phyloP scores from a whole-genome alignment of 2,113 vertebrate genomes.

The Melanerpes formicivorus region DNA sequence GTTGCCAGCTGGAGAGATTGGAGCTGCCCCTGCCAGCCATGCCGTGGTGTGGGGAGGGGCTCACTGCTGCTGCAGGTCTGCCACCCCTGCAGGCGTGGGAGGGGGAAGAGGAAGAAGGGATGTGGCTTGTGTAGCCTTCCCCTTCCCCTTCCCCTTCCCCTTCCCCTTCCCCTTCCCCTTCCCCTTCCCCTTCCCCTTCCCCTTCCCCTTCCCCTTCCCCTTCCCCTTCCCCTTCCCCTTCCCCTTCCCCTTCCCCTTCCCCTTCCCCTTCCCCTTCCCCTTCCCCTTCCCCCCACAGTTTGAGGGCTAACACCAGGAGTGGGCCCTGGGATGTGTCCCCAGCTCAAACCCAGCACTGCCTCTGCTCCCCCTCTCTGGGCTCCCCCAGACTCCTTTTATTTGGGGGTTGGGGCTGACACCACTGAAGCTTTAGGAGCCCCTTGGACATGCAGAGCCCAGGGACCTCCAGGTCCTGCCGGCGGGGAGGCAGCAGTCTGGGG shows the following conservation, averaged over 20 bases:
- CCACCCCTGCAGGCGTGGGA: not conserved
- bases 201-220: no score
- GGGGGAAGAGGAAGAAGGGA: not conserved
- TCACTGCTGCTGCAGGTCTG: rapidly evolving
- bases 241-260: no score
- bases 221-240: no score
- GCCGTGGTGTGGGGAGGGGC: rapidly evolving
- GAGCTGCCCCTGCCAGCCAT: not conserved
- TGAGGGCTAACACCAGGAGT: no score
- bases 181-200: not conserved
- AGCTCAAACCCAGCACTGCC: not conserved
- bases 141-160: not conserved
- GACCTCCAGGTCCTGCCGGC: not conserved
- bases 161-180: not conserved
- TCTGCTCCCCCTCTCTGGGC: not conserved
- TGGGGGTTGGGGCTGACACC: not conserved
- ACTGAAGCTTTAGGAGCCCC: not conserved
- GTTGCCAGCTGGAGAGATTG: rapidly evolving
- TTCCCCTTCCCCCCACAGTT: not conserved
- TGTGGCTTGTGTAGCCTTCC: no score
- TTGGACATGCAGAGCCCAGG: rapidly evolving
- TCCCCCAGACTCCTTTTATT: not conserved
- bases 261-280: no score
- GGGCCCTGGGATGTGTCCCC: not conserved
- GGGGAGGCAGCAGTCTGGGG: no score